Conservation (phyloP, 2,888 invertebrate species). For the Papilio demoleus region DNA sequence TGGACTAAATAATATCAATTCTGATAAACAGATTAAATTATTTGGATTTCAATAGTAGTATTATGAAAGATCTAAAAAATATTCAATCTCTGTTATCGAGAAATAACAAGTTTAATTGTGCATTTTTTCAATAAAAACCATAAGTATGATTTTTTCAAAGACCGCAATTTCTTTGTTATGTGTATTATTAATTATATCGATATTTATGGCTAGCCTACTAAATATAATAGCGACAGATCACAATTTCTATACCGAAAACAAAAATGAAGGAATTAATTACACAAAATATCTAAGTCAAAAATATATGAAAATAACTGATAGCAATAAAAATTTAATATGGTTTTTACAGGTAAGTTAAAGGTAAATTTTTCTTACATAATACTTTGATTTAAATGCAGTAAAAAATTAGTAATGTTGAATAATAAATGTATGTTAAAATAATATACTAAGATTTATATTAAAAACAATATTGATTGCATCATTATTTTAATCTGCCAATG, state of each 20-base stretch:
- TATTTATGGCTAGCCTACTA: conserved; percentile 87
- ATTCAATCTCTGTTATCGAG: conserved; percentile 3
- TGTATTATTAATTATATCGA: conserved; percentile 85
- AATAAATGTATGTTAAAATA: too few species aligned
- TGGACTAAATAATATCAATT: conserved; percentile 11
- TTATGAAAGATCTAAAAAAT: conserved; percentile 26
- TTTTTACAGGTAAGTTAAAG: conserved; percentile 87
- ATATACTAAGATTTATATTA: not conserved
- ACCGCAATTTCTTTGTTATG: conserved; percentile 84
- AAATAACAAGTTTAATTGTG: conserved; percentile 24
- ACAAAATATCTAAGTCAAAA: conserved; percentile 65
- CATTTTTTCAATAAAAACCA: conserved; percentile 35
- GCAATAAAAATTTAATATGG: conserved; percentile 86
- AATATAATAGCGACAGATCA: conserved; percentile 86
- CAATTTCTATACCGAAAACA: conserved; percentile 67
- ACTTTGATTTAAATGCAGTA: too few species aligned
- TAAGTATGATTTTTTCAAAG: conserved; percentile 86
- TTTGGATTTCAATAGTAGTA: conserved; percentile 12
- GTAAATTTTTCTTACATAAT: conserved; percentile 18
- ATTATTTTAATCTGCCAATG: not conserved
- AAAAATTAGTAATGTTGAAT: not conserved
- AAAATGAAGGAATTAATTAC: conserved; percentile 63
- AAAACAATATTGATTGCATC: not conserved
- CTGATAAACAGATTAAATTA: not conserved
- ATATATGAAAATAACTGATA: conserved; percentile 80